phyloP scores from a whole-genome alignment of 2,888 invertebrate genomes.

The Dryadula phaetusa region DNA sequence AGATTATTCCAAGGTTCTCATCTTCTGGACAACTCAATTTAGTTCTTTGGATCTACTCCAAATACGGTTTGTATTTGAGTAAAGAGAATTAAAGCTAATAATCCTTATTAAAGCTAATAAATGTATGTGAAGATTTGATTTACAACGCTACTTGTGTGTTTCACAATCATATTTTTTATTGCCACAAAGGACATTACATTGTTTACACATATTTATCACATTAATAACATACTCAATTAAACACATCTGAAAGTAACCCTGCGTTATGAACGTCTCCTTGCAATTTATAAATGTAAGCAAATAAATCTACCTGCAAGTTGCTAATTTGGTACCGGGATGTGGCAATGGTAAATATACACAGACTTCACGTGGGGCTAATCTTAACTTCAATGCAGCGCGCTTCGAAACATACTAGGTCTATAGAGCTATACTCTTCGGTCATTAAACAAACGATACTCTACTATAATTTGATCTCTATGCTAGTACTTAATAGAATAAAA shows the following conservation, averaged over 20 bases:
- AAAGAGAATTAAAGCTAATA: neutral
- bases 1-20: too few relatives aligned
- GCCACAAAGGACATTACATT: neutral
- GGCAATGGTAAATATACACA: conserved; percentile 36
- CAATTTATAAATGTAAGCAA: conserved; percentile 31
- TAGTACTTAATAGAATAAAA: too few relatives aligned
- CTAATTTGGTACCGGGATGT: conserved; percentile 37
- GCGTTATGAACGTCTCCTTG: conserved; percentile 27
- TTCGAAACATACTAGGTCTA: conserved; percentile 48
- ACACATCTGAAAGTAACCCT: conserved; percentile 5
- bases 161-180: conserved; percentile 1
- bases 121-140: neutral
- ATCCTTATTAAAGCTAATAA: neutral
- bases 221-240: conserved; percentile 6
- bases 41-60: too few relatives aligned
- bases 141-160: neutral
- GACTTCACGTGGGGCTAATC: conserved; percentile 41
- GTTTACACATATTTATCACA: conserved; percentile 18
- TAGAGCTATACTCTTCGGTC: conserved; percentile 50
- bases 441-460: conserved; percentile 41
- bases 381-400: conserved; percentile 48
- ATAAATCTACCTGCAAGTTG: conserved; percentile 37
- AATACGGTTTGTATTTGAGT: too few relatives aligned
- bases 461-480: conserved; percentile 38
- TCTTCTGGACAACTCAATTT: too few relatives aligned